These are phyloP conservation scores for Podargus strigoides DNA, from an alignment of 2,797 vertebrate species.

Conservation along the genomic window DNA sequence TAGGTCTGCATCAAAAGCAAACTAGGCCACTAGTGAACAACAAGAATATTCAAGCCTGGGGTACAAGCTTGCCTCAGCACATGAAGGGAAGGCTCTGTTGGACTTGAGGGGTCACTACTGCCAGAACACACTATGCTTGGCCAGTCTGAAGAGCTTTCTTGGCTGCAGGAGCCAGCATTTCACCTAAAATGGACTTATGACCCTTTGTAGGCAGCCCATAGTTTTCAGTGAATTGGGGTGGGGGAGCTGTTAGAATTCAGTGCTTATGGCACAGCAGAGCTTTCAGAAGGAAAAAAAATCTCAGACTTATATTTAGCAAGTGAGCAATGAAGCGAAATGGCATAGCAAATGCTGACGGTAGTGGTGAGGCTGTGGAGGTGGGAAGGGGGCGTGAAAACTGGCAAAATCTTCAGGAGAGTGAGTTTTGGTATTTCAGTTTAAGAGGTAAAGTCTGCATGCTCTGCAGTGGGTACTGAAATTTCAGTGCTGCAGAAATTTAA, in stretches of 20 bases:
- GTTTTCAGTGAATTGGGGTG: not conserved
- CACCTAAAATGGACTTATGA: not conserved
- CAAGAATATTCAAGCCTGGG: not conserved
- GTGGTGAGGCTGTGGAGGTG: conserved; percentile 38
- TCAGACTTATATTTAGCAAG: conserved; percentile 51
- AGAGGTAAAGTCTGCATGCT: not conserved
- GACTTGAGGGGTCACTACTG: not conserved
- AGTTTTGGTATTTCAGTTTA: conserved; percentile 31
- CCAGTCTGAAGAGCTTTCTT: not conserved
- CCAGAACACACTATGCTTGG: not conserved
- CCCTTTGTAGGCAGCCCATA: not conserved
- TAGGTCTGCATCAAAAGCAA: not conserved
- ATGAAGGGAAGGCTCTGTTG: not conserved
- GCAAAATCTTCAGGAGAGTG: not conserved
- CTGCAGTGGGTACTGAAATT: conserved; percentile 16
- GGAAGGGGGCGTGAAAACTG: conserved; percentile 29
- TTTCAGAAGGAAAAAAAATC: conserved; percentile 12
- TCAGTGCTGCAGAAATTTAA: not conserved
- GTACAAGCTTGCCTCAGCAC: not conserved
- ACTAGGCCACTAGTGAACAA: not conserved
- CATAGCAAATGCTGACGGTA: conserved; percentile 39
- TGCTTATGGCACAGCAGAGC: not conserved
- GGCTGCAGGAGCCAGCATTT: not conserved
- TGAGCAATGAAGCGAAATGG: conserved; percentile 50
- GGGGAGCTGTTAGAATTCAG: not conserved